Evolutionary conservation across 2,113 vertebrate species (phyloP), one percentile per base, ranked within the genome.

Genomic region (Tyrannus savana): DNA sequence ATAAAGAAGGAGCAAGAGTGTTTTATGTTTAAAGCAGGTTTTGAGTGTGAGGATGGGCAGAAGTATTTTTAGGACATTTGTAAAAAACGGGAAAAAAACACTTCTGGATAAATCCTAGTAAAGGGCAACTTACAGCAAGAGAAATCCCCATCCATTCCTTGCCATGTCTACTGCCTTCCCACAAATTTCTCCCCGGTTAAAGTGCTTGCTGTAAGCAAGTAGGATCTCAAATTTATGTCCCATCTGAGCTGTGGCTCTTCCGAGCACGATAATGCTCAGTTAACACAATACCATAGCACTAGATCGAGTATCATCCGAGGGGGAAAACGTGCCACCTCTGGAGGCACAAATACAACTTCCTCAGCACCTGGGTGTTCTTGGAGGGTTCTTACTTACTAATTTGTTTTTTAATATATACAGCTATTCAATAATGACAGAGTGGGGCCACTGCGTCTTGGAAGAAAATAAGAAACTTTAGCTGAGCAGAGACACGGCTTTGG

Each of bases 361-460:
- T 91, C 89, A 82, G 69, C 93, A 91, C 58, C 91, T 92, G 89
- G 84, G 87, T 91, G 74, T 95, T 94, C 91, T 56, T 62, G 84
- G 59, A 89, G 87, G 91, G 37, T 63, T 88, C 68, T 90, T 69
- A 79, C 58, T 76, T 30, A 59, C 39, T 92, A 76, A 94, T 89
- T 91, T 81, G 31, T 2, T 80, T 93, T 93, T 95, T 92, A 89
- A 87, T 92, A 89, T 67, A 74, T 31, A 39, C 14, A 84, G 64
- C 25, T 91, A 78, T 81, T 90, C 50, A 59, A 17, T 71, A 79
- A 41, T 46, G 58, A 27, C 18, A 28, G 41, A 52, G 25, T 24
- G 33, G 12, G 52, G 35, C 6, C 27, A 6, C 31, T n/a, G 83
- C 9, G 8, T 67, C 27, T 72, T 73, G 46, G 46, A 69, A 84